phyloP scores from a whole-genome alignment of 2,113 vertebrate genomes.

The Cariama cristata region DNA sequence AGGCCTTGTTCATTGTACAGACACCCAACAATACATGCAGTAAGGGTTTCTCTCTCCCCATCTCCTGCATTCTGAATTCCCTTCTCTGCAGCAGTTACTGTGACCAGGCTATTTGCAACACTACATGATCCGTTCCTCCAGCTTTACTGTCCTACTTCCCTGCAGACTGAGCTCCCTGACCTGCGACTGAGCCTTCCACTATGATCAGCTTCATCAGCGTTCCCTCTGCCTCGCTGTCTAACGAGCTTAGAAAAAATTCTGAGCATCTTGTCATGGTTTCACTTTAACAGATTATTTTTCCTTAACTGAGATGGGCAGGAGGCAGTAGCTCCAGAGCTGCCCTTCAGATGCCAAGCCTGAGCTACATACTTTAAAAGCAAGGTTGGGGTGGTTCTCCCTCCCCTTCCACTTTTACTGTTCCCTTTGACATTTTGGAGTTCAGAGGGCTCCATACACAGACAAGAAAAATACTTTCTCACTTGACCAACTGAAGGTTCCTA shows the following conservation, averaged over 20 bases:
- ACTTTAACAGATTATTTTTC: background rate
- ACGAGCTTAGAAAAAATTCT: constrained; percentile 3
- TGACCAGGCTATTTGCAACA: background rate
- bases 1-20: background rate
- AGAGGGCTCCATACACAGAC: background rate
- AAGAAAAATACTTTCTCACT: background rate
- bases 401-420: background rate
- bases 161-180: background rate
- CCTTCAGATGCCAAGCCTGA: background rate
- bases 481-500: background rate
- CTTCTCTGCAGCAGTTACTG: background rate
- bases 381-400: background rate
- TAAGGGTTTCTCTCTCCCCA: background rate
- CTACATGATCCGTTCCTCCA: background rate
- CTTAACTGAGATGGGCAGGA: constrained; percentile 2
- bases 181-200: background rate
- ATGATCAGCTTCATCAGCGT: background rate
- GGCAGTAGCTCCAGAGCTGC: background rate
- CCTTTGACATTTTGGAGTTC: constrained; percentile 44
- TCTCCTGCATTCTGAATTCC: background rate
- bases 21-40: background rate
- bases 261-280: constrained; percentile 24
- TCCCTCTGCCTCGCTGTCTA: background rate
- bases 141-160: background rate
- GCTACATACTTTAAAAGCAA: background rate